Conservation (phyloP, 2,797 vertebrate species). For the Phrynocephalus guinanensis region DNA sequence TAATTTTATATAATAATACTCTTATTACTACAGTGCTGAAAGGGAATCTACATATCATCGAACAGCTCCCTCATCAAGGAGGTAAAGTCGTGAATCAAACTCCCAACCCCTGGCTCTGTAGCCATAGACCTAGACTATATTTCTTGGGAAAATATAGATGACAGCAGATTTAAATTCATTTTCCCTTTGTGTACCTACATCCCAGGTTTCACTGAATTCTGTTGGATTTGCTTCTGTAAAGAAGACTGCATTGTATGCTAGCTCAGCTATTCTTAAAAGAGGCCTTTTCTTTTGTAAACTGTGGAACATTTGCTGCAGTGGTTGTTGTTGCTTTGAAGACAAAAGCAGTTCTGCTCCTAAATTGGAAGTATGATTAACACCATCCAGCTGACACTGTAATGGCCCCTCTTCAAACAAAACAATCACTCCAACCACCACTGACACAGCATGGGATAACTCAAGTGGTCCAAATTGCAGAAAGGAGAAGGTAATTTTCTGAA, state of each 20-base stretch:
- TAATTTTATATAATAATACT: too few relatives aligned
- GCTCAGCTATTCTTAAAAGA: neutral
- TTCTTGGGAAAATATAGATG: too few relatives aligned
- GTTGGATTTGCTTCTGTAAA: neutral
- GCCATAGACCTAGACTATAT: too few relatives aligned
- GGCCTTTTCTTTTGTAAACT: neutral
- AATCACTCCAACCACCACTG: slow-evolving; percentile 7
- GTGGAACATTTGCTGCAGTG: neutral
- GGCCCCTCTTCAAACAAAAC: slow-evolving; percentile 26
- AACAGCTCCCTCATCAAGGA: too few relatives aligned
- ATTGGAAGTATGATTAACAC: slow-evolving; percentile 3
- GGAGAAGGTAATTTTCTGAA: slow-evolving; percentile 34
- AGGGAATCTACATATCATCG: too few relatives aligned
- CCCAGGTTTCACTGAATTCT: neutral
- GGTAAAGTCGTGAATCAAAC: too few relatives aligned
- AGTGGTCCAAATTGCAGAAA: slow-evolving; percentile 23
- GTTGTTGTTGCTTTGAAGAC: neutral
- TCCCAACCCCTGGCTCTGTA: too few relatives aligned
- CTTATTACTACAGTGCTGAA: too few relatives aligned
- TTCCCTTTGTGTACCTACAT: too few relatives aligned
- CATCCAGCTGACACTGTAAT: slow-evolving; percentile 24
- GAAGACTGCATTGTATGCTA: neutral
- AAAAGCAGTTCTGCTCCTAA: slow-evolving; percentile 8
- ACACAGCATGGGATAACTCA: slow-evolving; percentile 6
- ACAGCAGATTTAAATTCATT: too few relatives aligned